Evolutionary conservation across 2,797 vertebrate genomes (phyloP), one percentile per base, ranked within the genome.

Genomic region (Gymnothorax javanicus): DNA sequence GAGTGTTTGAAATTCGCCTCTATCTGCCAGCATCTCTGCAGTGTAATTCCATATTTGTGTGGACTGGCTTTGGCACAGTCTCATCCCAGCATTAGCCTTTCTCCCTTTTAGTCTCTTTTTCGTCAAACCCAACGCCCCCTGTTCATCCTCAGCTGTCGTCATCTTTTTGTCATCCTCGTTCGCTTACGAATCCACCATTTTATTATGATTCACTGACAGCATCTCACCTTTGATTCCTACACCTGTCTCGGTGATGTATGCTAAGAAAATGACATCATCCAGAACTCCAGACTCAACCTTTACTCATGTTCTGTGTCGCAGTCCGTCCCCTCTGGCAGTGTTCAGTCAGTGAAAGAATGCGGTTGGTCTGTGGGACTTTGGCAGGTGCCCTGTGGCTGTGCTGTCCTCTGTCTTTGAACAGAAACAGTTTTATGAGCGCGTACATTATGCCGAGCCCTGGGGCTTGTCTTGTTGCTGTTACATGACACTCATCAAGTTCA

Each of bases 1-100:
- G 12, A 15, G 15, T 17, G 43, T 85, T 62, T 77, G 84, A 87
- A 69, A 87, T 88, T 86, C 87, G 82, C 87, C 4, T 73, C 62
- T 64, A 54, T 67, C 84, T 85, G 84, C 64, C 23, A 20, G n/a
- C 20, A 33, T 57, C 23, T 82, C 33, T 79, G 67, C n/a, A 12
- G 9, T 20, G 17, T 20, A 64, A 52, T 71, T 33, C 84, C 87
- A 81, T 88, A 85, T 88, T 82, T 87, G 83, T 82, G 83, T 58
- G 50, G 13, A 52, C 8, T 62, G 23, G 2, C 64, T 83, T 60
- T 59, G 77, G 82, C 54, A 4, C 52, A 11, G 52, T 17, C n/a
- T 23, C 33, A 9, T 7, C 77, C 43, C 7, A 2, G 43, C 58
- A 15, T 56, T 9, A 17, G 15, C 50, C 11, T 23, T 50, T 87